Evolutionary conservation across 2,113 vertebrate species (phyloP).

Genomic region (Epinephelus lanceolatus): DNA sequence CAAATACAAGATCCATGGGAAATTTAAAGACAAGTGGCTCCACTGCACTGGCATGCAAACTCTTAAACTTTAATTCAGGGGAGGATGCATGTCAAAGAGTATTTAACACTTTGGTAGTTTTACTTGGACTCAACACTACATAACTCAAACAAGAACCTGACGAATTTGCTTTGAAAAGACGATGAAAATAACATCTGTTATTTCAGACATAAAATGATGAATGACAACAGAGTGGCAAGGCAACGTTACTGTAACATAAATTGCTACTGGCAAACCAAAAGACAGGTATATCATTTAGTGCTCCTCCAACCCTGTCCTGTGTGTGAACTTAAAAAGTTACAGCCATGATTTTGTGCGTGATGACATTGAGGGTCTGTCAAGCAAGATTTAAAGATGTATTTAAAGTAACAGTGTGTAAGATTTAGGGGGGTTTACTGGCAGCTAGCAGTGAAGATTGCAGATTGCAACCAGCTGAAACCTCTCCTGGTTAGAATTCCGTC

Average conservation of each 20-base stretch:
- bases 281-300: background rate
- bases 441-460: no score
- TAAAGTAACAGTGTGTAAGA: no score
- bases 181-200: slow-evolving; percentile 17
- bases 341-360: background rate
- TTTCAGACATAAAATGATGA: slow-evolving; percentile 17
- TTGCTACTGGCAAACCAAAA: background rate
- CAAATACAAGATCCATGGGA: slow-evolving; percentile 18
- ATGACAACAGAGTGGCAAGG: slow-evolving; percentile 10
- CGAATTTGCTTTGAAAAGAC: background rate
- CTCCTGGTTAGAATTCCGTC: no score
- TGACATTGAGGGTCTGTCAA: background rate
- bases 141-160: background rate
- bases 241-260: slow-evolving; percentile 8
- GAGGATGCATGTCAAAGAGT: slow-evolving; percentile 1
- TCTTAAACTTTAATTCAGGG: slow-evolving; percentile 15
- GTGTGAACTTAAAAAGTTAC: background rate
- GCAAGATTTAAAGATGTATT: background rate
- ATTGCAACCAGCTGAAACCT: no score
- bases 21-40: slow-evolving; percentile 9
- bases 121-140: background rate
- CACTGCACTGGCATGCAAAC: slow-evolving; percentile 12
- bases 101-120: background rate
- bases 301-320: background rate
- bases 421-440: no score